Evolutionary conservation across 30 jellyfish, hydroid and myxozoan species (phyloP), one percentile per base, ranked within the genome.

Genomic region (Kudoa iwatai): DNA sequence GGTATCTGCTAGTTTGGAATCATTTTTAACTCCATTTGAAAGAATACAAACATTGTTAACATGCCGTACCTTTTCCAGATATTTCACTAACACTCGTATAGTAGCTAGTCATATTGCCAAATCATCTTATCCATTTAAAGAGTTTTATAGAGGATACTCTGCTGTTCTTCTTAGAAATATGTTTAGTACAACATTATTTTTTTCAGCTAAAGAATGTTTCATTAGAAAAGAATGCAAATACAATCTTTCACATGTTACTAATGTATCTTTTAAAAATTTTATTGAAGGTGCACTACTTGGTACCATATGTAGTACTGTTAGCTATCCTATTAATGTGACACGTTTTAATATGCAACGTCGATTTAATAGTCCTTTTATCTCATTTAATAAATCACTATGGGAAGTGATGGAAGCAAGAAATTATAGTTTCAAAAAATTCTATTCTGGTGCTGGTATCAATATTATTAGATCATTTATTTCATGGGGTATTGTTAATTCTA

Each of bases 271-370:
- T 1, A 87, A 64, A 48, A 82, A 79, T 39, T 79, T 79, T 38
- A 40, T 64, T 23, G 51, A 85, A 31, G 98, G 98, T 12, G 89
- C 98, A 14, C 40, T 64, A 24, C 74, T 79, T 11, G 98, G 98
- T 4, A 85, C 89, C 1, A 35, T 82, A 0, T 52, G 53, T 20
- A 62, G 89, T 53, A 79, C 98, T 4, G 19, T 61, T 26, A 43
- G 54, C 39, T 79, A 79, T 24, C 98, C 98, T 18, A 23, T 79
- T 25, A 79, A 79, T 64, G 98, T 64, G 25, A 54, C 65, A 3
- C 62, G 65, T 35, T 40, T 82, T 11, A 63, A 79, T 55, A 79
- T 79, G 98, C 98, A 79, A 33, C 51, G 74, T 32, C 53, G 79
- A 1, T 53, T 79, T 0, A 88, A 88, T 35, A 88, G 62, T 0